phyloP scores from a whole-genome alignment of 2,113 vertebrate genomes.

The Axis porcinus region DNA sequence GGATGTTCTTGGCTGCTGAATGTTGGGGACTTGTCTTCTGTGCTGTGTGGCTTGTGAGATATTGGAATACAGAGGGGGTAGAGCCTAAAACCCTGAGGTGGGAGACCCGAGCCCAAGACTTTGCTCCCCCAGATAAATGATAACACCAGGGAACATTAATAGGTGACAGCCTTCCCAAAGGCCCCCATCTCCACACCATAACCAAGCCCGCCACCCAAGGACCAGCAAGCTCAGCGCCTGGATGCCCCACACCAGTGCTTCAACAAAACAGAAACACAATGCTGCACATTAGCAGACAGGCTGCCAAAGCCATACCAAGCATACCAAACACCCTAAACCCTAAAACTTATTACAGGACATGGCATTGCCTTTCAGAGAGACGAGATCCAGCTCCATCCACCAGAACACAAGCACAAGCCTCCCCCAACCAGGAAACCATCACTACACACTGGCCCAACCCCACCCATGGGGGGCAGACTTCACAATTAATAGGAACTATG shows the following conservation, averaged over 20 bases:
- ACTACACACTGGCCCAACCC: not conserved
- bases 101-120: not conserved
- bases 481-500: not conserved
- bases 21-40: not conserved
- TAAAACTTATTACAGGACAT: not conserved
- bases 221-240: not conserved
- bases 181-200: not conserved
- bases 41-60: not conserved
- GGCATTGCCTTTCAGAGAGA: not conserved
- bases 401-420: not conserved
- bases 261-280: not conserved
- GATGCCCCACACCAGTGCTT: not conserved
- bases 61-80: not conserved
- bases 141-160: not conserved
- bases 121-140: not conserved
- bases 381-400: not conserved
- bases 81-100: not conserved
- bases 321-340: not conserved
- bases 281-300: not conserved
- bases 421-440: not conserved
- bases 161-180: not conserved
- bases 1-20: not conserved
- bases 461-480: not conserved
- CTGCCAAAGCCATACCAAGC: not conserved
- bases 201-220: not conserved